Conservation (phyloP, 1,140 invertebrate species). For the Calephelis nemesis region DNA sequence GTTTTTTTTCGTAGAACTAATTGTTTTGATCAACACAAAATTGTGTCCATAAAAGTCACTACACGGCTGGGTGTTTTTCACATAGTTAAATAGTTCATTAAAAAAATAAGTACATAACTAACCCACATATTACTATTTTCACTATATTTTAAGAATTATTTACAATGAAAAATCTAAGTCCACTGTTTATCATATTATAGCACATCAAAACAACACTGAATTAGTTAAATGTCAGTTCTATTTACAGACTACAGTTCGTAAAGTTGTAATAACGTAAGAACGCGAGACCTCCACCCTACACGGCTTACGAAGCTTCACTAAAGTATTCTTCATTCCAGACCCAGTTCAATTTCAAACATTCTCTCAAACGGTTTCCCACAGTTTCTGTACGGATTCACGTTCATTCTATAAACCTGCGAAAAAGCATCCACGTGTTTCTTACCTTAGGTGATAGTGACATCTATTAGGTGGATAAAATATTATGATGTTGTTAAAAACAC, state of each 20-base stretch:
- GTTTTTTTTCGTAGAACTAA: no score
- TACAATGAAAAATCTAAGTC: neutral
- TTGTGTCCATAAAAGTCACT: no score
- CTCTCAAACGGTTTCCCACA: constrained; percentile 52
- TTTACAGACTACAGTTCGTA: constrained; percentile 23
- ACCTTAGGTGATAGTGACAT: constrained; percentile 34
- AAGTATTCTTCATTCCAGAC: constrained; percentile 34
- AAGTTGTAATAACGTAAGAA: constrained; percentile 25
- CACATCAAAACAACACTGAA: neutral
- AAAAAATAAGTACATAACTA: no score
- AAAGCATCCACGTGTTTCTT: constrained; percentile 58
- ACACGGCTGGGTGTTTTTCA: no score
- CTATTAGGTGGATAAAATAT: constrained; percentile 31
- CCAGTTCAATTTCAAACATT: constrained; percentile 34
- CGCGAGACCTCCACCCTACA: constrained; percentile 30
- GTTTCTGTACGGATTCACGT: constrained; percentile 52
- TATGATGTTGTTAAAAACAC: neutral
- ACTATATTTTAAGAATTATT: neutral
- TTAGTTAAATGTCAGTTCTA: neutral
- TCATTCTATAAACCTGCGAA: constrained; percentile 62
- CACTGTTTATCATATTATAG: neutral
- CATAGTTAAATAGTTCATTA: no score
- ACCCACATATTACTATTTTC: no score
- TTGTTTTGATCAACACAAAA: no score
- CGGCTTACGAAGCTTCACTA: constrained; percentile 54